Base-by-base conservation (phyloP, 2,113 vertebrate species). In the Perca flavescens region DNA sequence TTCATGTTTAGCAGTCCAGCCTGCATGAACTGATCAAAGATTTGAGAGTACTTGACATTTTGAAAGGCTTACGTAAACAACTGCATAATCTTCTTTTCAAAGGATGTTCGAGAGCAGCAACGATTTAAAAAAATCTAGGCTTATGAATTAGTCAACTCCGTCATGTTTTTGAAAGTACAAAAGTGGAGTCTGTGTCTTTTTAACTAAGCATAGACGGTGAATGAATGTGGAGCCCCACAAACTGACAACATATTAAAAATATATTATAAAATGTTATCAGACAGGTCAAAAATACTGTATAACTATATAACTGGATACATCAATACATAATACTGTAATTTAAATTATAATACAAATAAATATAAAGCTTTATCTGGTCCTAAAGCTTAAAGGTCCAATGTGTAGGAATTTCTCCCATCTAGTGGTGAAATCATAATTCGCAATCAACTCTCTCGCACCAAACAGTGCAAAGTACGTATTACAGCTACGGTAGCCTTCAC, bases 31-130 rank as follows among this genome's bases (percentile, higher is more conserved):
- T 50, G 70, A 77, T 77, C 85, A 80, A 79, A 79, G 66, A 69
- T 49, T 1, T 12, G 14, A 49, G 43, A n/a, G 36, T 17, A 56
- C 88, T 72, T 77, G 76, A 83, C 74, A 76, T 85, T 79, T 79
- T 36, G 10, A 80, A 75, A 75, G 43, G 60, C 61, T 75, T 85
- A 72, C 40, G n/a, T 68, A 69, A 77, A 69, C 64, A 62, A 75
- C 65, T 40, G 62, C 34, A 31, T 22, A 3, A 68, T 67, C 63
- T 43, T 54, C 49, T 74, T 78, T 49, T 86, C 61, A 86, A 81
- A 77, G n/a, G 63, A 60, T 0, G 0, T 66, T 85, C 2, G 6
- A 77, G 5, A 70, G 67, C 25, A 49, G 46, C 4, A 60, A 47
- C 43, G 64, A 58, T 64, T 36, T 11, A 46, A 69, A 57, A 73